A percentile compares a stretch with the other conserved stretches of the same genome.
Evolutionary conservation across 2,888 invertebrate genomes (phyloP).

Genomic region (Baronia brevicornis): DNA sequence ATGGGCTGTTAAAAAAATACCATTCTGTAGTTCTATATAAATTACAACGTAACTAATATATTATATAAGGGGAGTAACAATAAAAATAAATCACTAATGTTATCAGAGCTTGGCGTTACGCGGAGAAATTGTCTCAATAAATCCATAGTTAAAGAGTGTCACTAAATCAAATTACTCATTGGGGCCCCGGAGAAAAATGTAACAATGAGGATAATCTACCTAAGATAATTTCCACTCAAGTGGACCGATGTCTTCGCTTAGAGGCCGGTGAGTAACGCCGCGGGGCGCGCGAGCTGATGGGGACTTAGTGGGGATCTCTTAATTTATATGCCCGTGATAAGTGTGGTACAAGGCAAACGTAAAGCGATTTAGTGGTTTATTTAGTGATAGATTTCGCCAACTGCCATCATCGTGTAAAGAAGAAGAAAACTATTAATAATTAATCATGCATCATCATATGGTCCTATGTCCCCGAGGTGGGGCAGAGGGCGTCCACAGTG

Average conservation of each 20-base stretch:
- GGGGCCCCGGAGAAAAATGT: constrained; percentile 39
- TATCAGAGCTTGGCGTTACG: constrained; percentile 5
- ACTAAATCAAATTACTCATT: constrained; percentile 14
- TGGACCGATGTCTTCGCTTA: constrained; percentile 55
- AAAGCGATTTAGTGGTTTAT: neutral
- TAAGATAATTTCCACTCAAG: constrained; percentile 63
- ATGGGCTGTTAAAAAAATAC: too few relatives aligned
- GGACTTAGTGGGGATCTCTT: constrained; percentile 73
- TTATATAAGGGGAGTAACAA: neutral
- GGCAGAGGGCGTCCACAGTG: too few relatives aligned
- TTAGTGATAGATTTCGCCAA: neutral
- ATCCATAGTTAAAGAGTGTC: constrained; percentile 5
- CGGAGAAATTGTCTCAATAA: constrained; percentile 9
- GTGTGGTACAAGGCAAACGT: constrained; percentile 23
- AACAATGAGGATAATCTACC: constrained; percentile 49
- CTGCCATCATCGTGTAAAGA: neutral
- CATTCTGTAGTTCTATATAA: too few relatives aligned
- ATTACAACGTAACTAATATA: too few relatives aligned
- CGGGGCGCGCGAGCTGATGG: constrained; percentile 64
- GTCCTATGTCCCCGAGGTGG: too few relatives aligned
- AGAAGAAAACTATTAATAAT: too few relatives aligned
- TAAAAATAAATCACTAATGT: constrained; percentile 1
- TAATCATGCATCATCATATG: too few relatives aligned
- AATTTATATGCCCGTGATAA: constrained; percentile 63
- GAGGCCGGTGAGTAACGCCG: constrained; percentile 52